Percentiles rank a stretch among this genome's conserved stretches.
Conservation (phyloP, 2,797 vertebrate species). For the Halcyon leucocephala region DNA sequence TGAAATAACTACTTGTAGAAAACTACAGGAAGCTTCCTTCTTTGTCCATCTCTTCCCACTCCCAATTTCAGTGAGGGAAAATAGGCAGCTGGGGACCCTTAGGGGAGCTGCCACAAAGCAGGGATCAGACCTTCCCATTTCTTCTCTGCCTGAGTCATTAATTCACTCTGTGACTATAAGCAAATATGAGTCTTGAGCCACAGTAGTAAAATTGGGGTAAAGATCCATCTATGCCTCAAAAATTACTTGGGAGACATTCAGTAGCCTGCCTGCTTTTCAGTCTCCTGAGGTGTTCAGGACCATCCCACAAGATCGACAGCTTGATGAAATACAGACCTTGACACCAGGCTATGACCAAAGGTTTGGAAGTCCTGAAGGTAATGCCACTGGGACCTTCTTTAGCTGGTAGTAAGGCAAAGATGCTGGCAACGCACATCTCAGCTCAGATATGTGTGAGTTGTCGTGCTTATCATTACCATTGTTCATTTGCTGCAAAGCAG, state of each 20-base stretch:
- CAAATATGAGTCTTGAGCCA: neutral
- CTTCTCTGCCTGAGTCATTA: neutral
- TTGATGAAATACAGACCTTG: neutral
- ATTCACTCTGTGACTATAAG: neutral
- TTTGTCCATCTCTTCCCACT: neutral
- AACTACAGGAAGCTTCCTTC: neutral
- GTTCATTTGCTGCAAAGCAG: constrained; percentile 67
- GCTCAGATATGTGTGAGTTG: neutral
- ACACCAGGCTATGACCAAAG: no score
- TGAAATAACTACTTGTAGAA: neutral
- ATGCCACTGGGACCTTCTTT: neutral
- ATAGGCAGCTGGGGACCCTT: neutral
- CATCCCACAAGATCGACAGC: neutral
- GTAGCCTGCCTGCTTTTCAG: neutral
- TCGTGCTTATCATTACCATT: constrained; percentile 1
- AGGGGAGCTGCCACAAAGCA: neutral
- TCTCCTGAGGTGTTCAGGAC: neutral
- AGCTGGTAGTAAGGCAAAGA: neutral
- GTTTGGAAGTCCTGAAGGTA: neutral
- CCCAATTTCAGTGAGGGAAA: fast-evolving
- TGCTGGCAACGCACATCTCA: neutral
- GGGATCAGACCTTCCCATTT: neutral
- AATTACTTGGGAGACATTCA: neutral
- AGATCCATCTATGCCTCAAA: neutral
- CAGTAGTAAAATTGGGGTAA: neutral